Base-by-base conservation (phyloP, 1,140 invertebrate species). In the Acromyrmex echinatior region DNA sequence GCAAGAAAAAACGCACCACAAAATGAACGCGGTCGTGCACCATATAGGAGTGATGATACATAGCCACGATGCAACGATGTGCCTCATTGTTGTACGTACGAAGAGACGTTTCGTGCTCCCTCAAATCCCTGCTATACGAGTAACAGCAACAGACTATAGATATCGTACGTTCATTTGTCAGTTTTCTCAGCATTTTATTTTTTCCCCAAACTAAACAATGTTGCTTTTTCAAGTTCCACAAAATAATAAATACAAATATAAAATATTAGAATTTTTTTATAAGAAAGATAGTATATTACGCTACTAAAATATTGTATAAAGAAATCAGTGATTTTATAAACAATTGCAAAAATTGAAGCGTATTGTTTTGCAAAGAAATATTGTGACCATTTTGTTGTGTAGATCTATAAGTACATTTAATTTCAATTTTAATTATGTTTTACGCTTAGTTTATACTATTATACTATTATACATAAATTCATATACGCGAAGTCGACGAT, bases 1-100 rank as follows among this genome's bases (percentile, higher is more conserved):
- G 45, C 62, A 45, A 68, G 77, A 68, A 68, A 80, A 68, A 80
- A 80, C 31, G 76, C 28, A 18, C 18, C 21, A 25, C 76, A 35
- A 63, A 78, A 28, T 49, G 77, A 53, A 68, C 60, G 62, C 45
- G 45, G 62, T 31, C 62, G 76, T 35, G 53, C 73, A 56, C 73
- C 31, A 35, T 18, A 68, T 53, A 68, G n/a, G 4, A 80, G 45
- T 18, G 28, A 80, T 68, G 62, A 80, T 80, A 35, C 77, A 80
- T 68, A 45, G 45, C 45, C 62, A 35, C 77, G 45, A 12, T 66
- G 45, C 62, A 80, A 68, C 62, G 77, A 51, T 53, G 77, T 53
- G 62, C n/a, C 28, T 68, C 77, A 80, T 80, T 80, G 77, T 80
- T 80, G 77, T 45, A 53, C 62, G 14, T 28, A 63, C 58, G 58